phyloP scores from a whole-genome alignment of 2,113 vertebrate genomes.

The Struthidea cinerea region DNA sequence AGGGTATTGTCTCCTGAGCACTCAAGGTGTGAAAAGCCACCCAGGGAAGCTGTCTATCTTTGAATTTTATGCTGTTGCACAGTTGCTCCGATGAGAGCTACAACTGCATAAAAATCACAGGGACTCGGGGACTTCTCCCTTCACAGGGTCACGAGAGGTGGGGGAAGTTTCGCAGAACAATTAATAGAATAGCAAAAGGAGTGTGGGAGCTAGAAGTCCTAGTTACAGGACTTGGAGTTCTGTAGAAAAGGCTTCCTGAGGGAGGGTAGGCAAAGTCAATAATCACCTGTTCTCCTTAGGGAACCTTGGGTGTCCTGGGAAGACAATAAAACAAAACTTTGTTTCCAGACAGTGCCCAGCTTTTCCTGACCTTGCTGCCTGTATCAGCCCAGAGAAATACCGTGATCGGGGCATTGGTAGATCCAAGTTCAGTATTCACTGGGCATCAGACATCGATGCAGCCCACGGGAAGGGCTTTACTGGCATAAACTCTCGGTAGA shows the following conservation, averaged over 20 bases:
- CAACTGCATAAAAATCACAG: background rate
- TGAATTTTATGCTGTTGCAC: slow-evolving; percentile 56
- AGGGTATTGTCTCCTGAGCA: slow-evolving; percentile 60
- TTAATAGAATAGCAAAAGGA: background rate
- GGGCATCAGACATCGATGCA: too few species aligned
- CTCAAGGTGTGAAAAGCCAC: slow-evolving; percentile 61
- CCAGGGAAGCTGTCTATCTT: slow-evolving; percentile 36
- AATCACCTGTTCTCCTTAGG: background rate
- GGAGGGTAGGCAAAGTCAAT: background rate
- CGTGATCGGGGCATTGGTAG: background rate
- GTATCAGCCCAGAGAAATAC: background rate
- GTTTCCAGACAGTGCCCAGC: background rate
- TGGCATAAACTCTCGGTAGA: background rate
- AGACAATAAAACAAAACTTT: background rate
- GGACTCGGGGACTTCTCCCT: background rate
- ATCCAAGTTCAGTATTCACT: background rate
- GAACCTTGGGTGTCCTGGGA: background rate
- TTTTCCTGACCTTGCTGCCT: background rate
- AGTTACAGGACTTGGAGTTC: background rate
- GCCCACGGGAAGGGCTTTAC: background rate
- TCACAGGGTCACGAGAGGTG: background rate
- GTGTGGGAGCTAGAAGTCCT: background rate
- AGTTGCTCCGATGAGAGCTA: background rate
- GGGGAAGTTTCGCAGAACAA: background rate
- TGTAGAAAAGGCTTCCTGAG: background rate